Percentiles rank a stretch among this genome's conserved stretches.
These are phyloP conservation scores for Pantherophis alleghaniensis DNA, from an alignment of 2,797 vertebrate genomes.

Conservation along the genomic window DNA sequence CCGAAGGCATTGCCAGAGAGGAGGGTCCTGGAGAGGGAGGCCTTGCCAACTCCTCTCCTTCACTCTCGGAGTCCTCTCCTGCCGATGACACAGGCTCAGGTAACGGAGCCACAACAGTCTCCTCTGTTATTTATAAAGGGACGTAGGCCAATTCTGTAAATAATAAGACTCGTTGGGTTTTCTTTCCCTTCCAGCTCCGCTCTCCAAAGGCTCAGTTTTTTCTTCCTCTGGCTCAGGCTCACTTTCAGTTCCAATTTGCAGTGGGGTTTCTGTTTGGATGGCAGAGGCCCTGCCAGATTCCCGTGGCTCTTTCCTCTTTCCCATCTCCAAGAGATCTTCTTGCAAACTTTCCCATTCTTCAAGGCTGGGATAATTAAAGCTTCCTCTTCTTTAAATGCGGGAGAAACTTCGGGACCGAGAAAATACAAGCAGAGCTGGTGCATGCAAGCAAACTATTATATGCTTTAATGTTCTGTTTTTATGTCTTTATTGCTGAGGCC, in stretches of 20 bases:
- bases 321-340: constrained; percentile 2
- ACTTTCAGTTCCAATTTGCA: background rate
- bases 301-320: background rate
- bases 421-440: constrained; percentile 24
- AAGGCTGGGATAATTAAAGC: constrained; percentile 31
- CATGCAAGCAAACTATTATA: constrained; percentile 25
- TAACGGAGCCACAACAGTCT: too few species aligned
- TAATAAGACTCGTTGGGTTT: background rate
- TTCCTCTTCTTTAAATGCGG: background rate
- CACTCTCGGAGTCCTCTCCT: too few species aligned
- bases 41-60: too few species aligned
- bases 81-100: too few species aligned
- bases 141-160: background rate
- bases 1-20: too few species aligned
- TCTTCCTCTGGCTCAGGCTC: background rate
- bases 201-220: background rate
- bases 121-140: background rate
- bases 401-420: background rate
- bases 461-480: constrained; percentile 37
- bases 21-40: too few species aligned
- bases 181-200: background rate
- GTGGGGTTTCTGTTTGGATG: background rate
- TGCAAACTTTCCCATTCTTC: constrained; percentile 15
- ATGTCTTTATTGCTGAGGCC: constrained; percentile 41
- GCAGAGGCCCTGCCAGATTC: constrained; percentile 9